Evolutionary conservation across 2,113 vertebrate genomes (phyloP).

Genomic region (Charina bottae): DNA sequence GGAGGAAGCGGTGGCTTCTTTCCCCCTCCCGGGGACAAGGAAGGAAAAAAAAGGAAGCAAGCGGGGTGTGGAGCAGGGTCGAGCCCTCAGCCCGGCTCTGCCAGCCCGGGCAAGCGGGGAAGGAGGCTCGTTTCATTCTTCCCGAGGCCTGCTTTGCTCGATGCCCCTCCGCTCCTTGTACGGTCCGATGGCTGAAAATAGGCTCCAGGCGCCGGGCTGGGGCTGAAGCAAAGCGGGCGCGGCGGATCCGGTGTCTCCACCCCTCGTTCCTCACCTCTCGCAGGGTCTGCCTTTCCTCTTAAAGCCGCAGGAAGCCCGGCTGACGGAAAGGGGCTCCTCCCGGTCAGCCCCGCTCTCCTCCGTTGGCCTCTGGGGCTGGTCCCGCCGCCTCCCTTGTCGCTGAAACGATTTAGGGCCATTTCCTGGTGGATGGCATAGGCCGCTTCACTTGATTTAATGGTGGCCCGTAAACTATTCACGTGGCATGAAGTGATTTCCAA

Average conservation of each 20-base stretch:
- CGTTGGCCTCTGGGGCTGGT: background rate
- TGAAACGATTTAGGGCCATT: background rate
- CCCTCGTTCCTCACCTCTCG: no score
- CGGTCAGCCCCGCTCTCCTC: background rate
- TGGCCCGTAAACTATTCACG: background rate
- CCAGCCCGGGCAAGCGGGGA: background rate
- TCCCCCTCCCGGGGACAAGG: background rate
- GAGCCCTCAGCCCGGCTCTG: background rate
- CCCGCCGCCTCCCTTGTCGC: background rate
- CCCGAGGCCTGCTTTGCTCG: background rate
- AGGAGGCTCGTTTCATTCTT: background rate
- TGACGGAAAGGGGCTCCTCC: background rate
- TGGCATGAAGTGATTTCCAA: background rate
- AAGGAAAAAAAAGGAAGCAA: background rate
- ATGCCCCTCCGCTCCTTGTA: conserved; percentile 20
- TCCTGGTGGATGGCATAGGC: background rate
- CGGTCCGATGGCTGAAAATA: conserved; percentile 36
- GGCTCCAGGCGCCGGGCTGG: conserved; percentile 19
- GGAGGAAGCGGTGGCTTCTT: background rate
- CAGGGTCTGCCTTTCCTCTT: background rate
- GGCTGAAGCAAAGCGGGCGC: conserved; percentile 11
- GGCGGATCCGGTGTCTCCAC: conserved; percentile 25
- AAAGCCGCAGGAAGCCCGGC: no score
- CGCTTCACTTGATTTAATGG: background rate
- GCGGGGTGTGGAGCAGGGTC: background rate